Evolutionary conservation across 1,140 invertebrate species (phyloP).

Genomic region (Pentalonia nigronervosa): DNA sequence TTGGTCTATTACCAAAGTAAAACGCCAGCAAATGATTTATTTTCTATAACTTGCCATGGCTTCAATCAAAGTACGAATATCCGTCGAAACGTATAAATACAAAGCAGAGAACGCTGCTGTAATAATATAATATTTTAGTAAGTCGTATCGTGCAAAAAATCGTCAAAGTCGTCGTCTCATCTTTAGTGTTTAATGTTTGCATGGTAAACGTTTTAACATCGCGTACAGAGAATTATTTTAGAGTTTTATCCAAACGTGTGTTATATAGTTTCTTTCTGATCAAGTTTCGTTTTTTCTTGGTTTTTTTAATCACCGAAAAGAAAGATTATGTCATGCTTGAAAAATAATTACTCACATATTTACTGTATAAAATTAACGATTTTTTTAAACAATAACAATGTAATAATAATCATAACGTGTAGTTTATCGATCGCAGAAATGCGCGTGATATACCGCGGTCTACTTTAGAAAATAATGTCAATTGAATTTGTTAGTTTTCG

Average conservation of each 20-base stretch:
- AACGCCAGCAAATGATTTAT: neutral
- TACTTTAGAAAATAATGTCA: no score
- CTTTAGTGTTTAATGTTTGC: neutral
- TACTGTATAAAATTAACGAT: no score
- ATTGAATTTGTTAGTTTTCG: neutral
- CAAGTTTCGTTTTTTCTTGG: neutral
- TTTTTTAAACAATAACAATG: neutral
- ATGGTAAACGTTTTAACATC: no score
- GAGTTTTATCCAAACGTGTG: neutral
- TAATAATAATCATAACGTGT: neutral
- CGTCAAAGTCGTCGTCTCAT: neutral
- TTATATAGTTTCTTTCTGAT: neutral
- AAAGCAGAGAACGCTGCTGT: neutral
- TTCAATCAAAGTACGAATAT: neutral
- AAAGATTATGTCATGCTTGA: neutral
- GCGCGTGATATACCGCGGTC: no score
- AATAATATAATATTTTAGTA: neutral
- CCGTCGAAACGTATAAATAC: neutral
- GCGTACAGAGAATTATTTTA: neutral
- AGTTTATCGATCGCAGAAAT: neutral
- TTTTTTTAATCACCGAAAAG: neutral
- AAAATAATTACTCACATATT: no score
- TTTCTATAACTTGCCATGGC: neutral
- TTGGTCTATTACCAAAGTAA: slow-evolving; percentile 19
- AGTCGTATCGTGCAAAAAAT: neutral